Evolutionary conservation across 92 coral and sea anemone species (phyloP).

Genomic region (Zoanthus sociatus): DNA sequence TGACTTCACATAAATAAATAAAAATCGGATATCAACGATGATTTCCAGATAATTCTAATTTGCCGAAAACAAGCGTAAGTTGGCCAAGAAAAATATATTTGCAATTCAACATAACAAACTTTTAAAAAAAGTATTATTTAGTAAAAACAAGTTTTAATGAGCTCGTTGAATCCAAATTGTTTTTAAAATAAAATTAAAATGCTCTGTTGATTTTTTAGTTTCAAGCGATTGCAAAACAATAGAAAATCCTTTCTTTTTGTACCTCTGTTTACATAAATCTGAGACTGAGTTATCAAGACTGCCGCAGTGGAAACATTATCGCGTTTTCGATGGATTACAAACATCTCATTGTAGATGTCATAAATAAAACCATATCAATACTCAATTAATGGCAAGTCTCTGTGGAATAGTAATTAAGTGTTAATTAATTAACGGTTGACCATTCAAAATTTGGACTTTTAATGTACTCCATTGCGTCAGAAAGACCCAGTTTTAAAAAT

Average conservation of each 20-base stretch:
- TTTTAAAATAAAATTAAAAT: too few relatives aligned
- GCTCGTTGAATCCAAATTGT: too few relatives aligned
- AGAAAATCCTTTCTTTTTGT: neutral
- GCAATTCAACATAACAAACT: neutral
- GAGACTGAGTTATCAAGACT: neutral
- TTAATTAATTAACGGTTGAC: conserved; percentile 1
- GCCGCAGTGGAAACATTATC: neutral
- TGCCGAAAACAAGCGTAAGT: neutral
- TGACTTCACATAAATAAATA: neutral
- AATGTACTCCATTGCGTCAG: neutral
- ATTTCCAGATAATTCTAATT: neutral
- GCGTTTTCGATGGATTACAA: neutral
- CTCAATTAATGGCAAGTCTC: neutral
- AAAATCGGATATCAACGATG: neutral
- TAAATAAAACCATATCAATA: neutral
- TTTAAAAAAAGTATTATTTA: neutral
- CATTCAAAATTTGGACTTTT: neutral
- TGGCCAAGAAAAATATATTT: neutral
- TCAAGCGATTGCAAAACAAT: neutral
- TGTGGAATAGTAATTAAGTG: neutral
- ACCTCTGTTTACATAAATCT: neutral
- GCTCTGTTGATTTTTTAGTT: neutral
- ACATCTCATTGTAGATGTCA: neutral
- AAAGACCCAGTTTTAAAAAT: neutral
- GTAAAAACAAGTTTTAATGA: too few relatives aligned